Evolutionary conservation across 2,797 vertebrate species (phyloP), one percentile per base, ranked within the genome.

Genomic region (Oophaga sylvatica): DNA sequence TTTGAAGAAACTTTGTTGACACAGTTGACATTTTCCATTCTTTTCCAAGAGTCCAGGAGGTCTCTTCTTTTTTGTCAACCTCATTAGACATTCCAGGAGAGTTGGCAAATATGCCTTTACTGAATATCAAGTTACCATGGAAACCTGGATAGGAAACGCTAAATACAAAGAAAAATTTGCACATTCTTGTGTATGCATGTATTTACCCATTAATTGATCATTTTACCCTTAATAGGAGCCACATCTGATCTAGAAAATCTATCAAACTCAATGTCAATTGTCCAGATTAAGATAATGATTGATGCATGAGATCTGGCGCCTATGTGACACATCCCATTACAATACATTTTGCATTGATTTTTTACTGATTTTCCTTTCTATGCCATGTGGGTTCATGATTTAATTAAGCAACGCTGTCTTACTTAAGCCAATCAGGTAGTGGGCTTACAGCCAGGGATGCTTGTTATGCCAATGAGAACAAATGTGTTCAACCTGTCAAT

Each of bases 381-480:
- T 41, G 45, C 48, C 0, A 15, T 62, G 10, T 35, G 8, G 9
- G 53, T 53, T 35, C 53, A 26, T 80, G 57, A 22, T 80, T 48
- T 73, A 75, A 81, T 81, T 13, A 60, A 13, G 17, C 76, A 10
- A 15, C 17, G 17, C 78, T 68, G 71, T 17, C 31, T 45, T 68
- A 63, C 31, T 80, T 81, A 73, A 16, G 57, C 78, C 78, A 73
- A 75, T 81, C 85, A 70, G 31, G 22, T 59, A 22, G 56, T 15
- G 22, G 85, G 79, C 78, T 1, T 22, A 7, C 56, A 17, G 79
- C 78, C 79, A 87, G 79, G 60, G 85, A 67, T 68, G n/a, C 65
- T 63, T 41, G 22, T 81, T 87, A 81, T 73, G 67, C 41, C 71
- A 80, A 71, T 48, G 12, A n/a, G 62, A 22, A 12, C 19, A 45